Evolutionary conservation across 2,113 vertebrate species (phyloP), one percentile per base, ranked within the genome.

Genomic region (Ammodramus savannarum): DNA sequence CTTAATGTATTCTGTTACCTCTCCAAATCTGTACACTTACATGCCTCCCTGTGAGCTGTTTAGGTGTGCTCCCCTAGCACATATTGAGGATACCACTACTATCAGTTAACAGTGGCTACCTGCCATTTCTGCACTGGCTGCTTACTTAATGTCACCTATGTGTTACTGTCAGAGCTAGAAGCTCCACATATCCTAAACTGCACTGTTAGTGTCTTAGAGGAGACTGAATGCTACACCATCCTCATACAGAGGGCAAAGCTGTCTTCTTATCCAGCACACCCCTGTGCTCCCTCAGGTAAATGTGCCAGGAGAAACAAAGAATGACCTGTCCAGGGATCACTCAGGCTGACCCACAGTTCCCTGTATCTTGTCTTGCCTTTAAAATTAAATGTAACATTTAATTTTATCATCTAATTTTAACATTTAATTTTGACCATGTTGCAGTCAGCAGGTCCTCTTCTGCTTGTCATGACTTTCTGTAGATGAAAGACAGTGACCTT

Each of bases 171-270:
- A 66, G 69, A 82, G 61, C 32, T 23, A 63, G 71, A 79, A 87
- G 61, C 29, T 3, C 1, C 61, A n/a, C 0, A 0, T 46, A 59
- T n/a, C 31, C 43, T 72, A 23, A 82, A 63, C 22, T 38, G 29
- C 21, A 58, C 19, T 81, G 59, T 25, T 65, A 15, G 22, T n/a
- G 7, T 61, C 55, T 76, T 48, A 55, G 32, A 77, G 74, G 25
- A 69, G 25, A 21, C 38, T 39, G 52, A 89, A 63, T 55, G 39
- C 43, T 59, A 26, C 72, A 39, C 27, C 16, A 43, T 51, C 52
- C 39, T 43, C 38, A 38, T 20, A 43, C 1, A 4, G 41, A 62
- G 66, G 38, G 14, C 27, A 74, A 74, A 87, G n/a, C 22, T 63
- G 31, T 34, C 29, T 13, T 82, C 27, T 80, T 46, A 55, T 26